Base-by-base conservation (phyloP, 2,888 invertebrate genomes). In the Octodonta nipae region DNA sequence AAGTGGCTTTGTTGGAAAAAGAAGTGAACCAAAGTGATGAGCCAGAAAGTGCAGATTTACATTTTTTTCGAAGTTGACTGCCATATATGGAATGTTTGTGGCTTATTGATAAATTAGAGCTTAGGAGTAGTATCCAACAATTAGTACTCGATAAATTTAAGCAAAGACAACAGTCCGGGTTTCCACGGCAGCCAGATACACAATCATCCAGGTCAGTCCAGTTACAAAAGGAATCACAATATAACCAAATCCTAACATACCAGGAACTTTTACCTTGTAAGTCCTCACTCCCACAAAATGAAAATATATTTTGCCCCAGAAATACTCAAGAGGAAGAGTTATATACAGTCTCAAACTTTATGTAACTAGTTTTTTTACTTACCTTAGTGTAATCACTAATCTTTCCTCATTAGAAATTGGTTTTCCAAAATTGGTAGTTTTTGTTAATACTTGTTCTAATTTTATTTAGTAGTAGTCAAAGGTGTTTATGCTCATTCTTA, bases 1-100 rank as follows among this genome's bases (percentile, higher is more conserved):
- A 32, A 32, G 32, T 32, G 13, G 25, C 10, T 26, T 24, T 32
- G 32, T 32, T 32, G 32, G 32, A 32, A 32, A 32, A 32, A 32
- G 32, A 32, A 32, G 24, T 32, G 12, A 32, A 32, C 24, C 22
- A 16, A 24, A 13, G 24, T 32, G 17, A 32, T 10, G 32, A 32
- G 14, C 26, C 13, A 32, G 32, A 32, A 10, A 24, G 32, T 32
- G 22, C 32, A 32, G 32, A 24, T 32, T 32, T 32, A 16, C 32
- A 30, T 11, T 32, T 32, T 24, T 32, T 32, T 16, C n/a, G 15
- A 32, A 32, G 26, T 32, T 32, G 24, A 14, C 32, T 32, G 22
- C 32, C 32, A 24, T 32, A 32, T 32, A 32, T 32, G 32, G 32
- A 32, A 24, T 10, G 32, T 32, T 16, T 32, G 26, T 24, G 25